A percentile compares a stretch with the other conserved stretches of the same genome.
phyloP scores from a whole-genome alignment of 1,140 invertebrate species.

The Tetramorium alpestre region DNA sequence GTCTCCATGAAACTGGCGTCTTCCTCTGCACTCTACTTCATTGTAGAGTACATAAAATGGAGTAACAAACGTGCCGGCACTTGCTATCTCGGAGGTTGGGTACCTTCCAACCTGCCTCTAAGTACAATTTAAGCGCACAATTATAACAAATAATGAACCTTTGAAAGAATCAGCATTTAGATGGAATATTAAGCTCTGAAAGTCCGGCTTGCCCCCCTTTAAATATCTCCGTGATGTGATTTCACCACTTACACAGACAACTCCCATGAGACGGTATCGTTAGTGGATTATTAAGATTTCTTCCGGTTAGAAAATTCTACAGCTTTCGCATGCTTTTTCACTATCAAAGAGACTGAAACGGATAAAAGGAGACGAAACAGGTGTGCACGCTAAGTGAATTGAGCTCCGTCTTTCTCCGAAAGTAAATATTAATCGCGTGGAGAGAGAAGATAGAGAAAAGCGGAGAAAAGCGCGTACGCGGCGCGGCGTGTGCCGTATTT shows the following conservation, averaged over 20 bases:
- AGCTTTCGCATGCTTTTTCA: neutral
- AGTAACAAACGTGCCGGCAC: constrained; percentile 34
- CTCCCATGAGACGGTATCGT: neutral
- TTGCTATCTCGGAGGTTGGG: constrained; percentile 38
- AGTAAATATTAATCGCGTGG: neutral
- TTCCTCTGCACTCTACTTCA: constrained; percentile 23
- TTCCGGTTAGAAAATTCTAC: neutral
- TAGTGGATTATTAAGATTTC: constrained; percentile 20
- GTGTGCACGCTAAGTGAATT: too few species aligned
- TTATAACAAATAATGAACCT: constrained; percentile 77
- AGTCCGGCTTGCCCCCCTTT: constrained; percentile 2
- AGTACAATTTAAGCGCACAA: constrained; percentile 72
- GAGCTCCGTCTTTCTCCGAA: neutral
- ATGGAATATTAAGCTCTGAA: constrained; percentile 71
- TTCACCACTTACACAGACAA: constrained; percentile 2
- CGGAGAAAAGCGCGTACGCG: neutral
- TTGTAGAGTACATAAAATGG: constrained; percentile 49
- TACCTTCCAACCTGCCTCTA: constrained; percentile 45
- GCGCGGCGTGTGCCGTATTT: neutral
- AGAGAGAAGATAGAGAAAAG: neutral
- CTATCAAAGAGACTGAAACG: neutral
- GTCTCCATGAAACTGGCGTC: constrained; percentile 51
- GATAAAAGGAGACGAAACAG: neutral
- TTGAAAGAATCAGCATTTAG: constrained; percentile 78
- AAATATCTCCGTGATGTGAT: constrained; percentile 48